phyloP scores from a whole-genome alignment of 1,140 invertebrate species.

The Nylanderia fulva region DNA sequence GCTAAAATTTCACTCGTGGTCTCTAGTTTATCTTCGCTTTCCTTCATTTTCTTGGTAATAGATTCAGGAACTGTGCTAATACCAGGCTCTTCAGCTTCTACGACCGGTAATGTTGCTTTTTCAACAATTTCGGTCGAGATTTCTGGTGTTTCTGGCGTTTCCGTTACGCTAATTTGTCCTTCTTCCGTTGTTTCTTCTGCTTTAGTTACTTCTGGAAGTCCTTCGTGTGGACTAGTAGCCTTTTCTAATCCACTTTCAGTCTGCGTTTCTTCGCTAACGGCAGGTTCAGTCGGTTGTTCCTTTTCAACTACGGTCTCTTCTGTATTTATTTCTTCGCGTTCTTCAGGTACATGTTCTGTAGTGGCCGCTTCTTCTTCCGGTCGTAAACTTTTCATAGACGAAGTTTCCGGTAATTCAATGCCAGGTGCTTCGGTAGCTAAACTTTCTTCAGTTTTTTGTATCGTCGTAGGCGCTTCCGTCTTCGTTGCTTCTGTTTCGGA shows the following conservation, averaged over 20 bases:
- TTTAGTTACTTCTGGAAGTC: slow-evolving; percentile 15
- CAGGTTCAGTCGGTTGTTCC: slow-evolving; percentile 77
- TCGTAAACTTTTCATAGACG: slow-evolving; percentile 17
- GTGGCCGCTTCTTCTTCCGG: slow-evolving; percentile 32
- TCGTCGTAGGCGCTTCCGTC: slow-evolving; percentile 28
- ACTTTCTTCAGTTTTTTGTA: slow-evolving; percentile 56
- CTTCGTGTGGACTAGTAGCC: slow-evolving; percentile 49
- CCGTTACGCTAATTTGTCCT: slow-evolving; percentile 44
- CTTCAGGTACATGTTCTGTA: slow-evolving; percentile 25
- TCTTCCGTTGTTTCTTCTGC: slow-evolving; percentile 70
- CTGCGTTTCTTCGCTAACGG: slow-evolving; percentile 47
- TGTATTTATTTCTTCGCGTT: slow-evolving; percentile 42
- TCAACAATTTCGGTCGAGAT: slow-evolving; percentile 43
- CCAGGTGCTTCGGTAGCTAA: slow-evolving; percentile 50
- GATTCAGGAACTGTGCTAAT: slow-evolving; percentile 36
- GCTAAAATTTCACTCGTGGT: slow-evolving; percentile 18
- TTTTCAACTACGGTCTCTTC: slow-evolving; percentile 50
- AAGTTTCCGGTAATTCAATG: slow-evolving; percentile 33
- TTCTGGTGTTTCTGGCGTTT: slow-evolving; percentile 57
- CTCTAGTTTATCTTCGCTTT: neutral
- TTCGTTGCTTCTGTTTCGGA: slow-evolving; percentile 16
- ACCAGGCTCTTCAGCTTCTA: slow-evolving; percentile 8
- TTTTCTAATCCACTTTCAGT: slow-evolving; percentile 44
- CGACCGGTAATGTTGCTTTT: neutral
- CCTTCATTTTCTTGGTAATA: neutral